phyloP scores from a whole-genome alignment of 2,888 invertebrate species.

The Barypeithes pellucidus region DNA sequence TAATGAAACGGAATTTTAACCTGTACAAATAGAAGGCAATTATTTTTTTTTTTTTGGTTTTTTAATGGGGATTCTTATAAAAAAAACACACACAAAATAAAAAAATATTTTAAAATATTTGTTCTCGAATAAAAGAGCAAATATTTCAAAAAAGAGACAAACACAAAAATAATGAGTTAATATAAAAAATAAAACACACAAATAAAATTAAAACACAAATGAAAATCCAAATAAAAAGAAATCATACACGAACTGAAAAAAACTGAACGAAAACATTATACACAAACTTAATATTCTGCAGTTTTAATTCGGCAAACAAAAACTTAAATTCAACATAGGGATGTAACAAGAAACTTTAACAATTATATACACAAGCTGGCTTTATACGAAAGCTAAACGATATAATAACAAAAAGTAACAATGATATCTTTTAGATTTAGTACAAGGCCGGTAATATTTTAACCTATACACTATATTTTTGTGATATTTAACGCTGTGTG shows the following conservation, averaged over 20 bases:
- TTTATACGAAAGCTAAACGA: slow-evolving; percentile 8
- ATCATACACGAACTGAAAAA: slow-evolving; percentile 32
- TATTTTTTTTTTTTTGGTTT: slow-evolving; percentile 45
- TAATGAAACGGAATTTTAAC: no score
- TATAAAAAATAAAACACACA: slow-evolving; percentile 26
- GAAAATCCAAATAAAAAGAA: slow-evolving; percentile 37
- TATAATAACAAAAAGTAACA: slow-evolving; percentile 1
- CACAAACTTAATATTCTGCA: slow-evolving; percentile 48
- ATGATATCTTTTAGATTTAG: slow-evolving; percentile 1
- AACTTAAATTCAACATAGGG: slow-evolving; percentile 45
- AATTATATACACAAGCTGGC: slow-evolving; percentile 13
- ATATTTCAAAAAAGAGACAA: slow-evolving; percentile 4
- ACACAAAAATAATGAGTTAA: slow-evolving; percentile 14
- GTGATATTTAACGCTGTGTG: slow-evolving; percentile 8
- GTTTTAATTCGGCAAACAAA: slow-evolving; percentile 43
- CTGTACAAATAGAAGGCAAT: neutral
- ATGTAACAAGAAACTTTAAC: slow-evolving; percentile 34
- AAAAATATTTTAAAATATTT: slow-evolving; percentile 32
- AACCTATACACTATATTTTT: neutral
- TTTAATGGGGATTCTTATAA: slow-evolving; percentile 26
- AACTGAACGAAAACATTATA: slow-evolving; percentile 29
- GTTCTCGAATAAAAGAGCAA: slow-evolving; percentile 5
- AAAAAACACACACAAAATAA: slow-evolving; percentile 47
- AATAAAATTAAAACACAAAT: slow-evolving; percentile 42
- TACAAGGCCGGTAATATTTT: neutral